Percentiles rank a stretch among this genome's conserved stretches.
These are phyloP conservation scores for Pardosa pseudoannulata DNA, from an alignment of 2,888 invertebrate genomes.

Conservation along the genomic window DNA sequence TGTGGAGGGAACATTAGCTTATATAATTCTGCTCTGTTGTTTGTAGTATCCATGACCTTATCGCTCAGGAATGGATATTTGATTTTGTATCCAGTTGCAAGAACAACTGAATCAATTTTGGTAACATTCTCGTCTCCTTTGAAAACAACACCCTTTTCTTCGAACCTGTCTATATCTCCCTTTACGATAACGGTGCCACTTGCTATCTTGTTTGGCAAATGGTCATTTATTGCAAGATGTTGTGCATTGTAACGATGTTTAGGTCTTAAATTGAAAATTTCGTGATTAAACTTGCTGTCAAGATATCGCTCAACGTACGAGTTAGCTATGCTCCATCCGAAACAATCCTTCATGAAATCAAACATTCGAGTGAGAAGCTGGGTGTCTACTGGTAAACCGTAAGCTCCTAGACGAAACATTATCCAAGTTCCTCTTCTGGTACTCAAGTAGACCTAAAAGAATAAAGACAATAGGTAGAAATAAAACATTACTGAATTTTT, in stretches of 20 bases:
- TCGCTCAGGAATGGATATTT: slow-evolving; percentile 68
- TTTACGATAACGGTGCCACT: slow-evolving; percentile 76
- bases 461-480: no score
- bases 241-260: slow-evolving; percentile 75
- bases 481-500: no score
- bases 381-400: slow-evolving; percentile 77
- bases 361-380: slow-evolving; percentile 46
- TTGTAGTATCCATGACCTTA: slow-evolving; percentile 41
- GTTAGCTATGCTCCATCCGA: slow-evolving; percentile 53
- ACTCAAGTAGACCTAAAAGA: slow-evolving; percentile 77
- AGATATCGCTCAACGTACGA: slow-evolving; percentile 31
- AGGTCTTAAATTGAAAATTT: slow-evolving; percentile 77
- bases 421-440: slow-evolving; percentile 79
- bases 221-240: slow-evolving; percentile 77
- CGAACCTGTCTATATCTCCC: slow-evolving; percentile 75
- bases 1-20: slow-evolving; percentile 78
- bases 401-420: slow-evolving; percentile 77
- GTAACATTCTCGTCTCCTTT: slow-evolving; percentile 33
- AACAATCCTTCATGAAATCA: slow-evolving; percentile 14
- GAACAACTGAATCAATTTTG: slow-evolving; percentile 66
- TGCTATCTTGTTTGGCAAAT: slow-evolving; percentile 78
- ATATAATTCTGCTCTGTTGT: slow-evolving; percentile 67
- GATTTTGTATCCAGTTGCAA: slow-evolving; percentile 73
- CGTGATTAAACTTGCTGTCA: slow-evolving; percentile 77
- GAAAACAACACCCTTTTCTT: slow-evolving; percentile 56